Conservation (phyloP, 1,140 invertebrate species). For the Drosophila pachea region DNA sequence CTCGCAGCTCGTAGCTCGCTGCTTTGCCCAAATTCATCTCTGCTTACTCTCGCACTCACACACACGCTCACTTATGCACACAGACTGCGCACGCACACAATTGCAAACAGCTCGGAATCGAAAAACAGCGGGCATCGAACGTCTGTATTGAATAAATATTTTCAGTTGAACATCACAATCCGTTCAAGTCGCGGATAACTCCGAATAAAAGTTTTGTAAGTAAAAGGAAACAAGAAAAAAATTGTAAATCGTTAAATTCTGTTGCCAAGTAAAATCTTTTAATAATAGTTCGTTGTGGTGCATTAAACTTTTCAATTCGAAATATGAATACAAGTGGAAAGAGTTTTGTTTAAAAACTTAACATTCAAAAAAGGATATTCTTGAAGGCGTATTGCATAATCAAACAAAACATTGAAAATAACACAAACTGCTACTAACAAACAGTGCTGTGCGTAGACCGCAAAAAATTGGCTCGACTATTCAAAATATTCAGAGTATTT, state of each 20-base stretch:
- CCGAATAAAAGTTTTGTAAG: slow-evolving; percentile 79
- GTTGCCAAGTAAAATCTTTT: neutral
- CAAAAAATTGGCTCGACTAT: slow-evolving; percentile 43
- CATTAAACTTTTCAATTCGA: slow-evolving; percentile 17
- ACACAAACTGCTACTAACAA: slow-evolving; percentile 14
- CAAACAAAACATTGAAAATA: slow-evolving; percentile 12
- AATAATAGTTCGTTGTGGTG: slow-evolving; percentile 13
- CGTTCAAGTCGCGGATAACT: slow-evolving; percentile 79
- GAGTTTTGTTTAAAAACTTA: slow-evolving; percentile 16
- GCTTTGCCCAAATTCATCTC: slow-evolving; percentile 56
- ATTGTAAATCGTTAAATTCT: slow-evolving; percentile 8
- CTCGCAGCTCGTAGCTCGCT: slow-evolving; percentile 12
- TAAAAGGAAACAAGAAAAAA: slow-evolving; percentile 50
- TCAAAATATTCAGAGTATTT: slow-evolving; percentile 30
- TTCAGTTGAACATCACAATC: slow-evolving; percentile 80
- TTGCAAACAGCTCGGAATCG: slow-evolving; percentile 57
- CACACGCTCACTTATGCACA: slow-evolving; percentile 11
- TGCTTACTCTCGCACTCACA: slow-evolving; percentile 43
- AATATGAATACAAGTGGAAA: slow-evolving; percentile 3
- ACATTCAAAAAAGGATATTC: slow-evolving; percentile 15
- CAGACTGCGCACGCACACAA: slow-evolving; percentile 50
- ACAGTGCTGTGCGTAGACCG: slow-evolving; percentile 55
- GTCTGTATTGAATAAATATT: slow-evolving; percentile 79
- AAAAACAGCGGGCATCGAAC: slow-evolving; percentile 75
- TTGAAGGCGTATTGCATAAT: slow-evolving; percentile 29